These are phyloP conservation scores for Eutrigla gurnardus DNA, from an alignment of 2,797 vertebrate species.

Conservation along the genomic window DNA sequence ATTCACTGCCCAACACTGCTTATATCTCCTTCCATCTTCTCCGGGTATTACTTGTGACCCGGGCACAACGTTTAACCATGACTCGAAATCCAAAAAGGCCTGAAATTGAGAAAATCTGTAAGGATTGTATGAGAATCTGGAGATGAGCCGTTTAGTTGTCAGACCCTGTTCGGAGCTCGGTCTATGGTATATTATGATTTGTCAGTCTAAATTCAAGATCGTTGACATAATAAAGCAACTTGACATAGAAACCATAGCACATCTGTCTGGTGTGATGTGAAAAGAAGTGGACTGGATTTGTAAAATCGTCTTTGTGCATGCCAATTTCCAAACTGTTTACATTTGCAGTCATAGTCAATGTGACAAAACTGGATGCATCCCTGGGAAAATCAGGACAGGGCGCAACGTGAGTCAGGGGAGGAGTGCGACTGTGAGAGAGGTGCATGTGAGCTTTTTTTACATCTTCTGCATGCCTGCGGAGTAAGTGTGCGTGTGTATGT, in stretches of 20 bases:
- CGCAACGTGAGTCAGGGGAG: constrained; percentile 62
- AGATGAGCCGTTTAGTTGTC: too few relatives aligned
- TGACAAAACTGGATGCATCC: not conserved
- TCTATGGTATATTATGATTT: too few relatives aligned
- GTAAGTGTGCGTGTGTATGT: constrained; percentile 20
- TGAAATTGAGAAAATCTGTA: too few relatives aligned
- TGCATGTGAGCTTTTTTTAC: constrained; percentile 40
- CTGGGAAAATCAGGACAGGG: constrained; percentile 57
- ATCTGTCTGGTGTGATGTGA: constrained; percentile 15
- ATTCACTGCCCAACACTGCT: too few relatives aligned
- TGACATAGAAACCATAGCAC: constrained; percentile 1
- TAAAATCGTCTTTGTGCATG: not conserved
- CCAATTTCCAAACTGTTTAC: not conserved
- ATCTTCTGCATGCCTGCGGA: constrained; percentile 39
- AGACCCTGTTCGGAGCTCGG: too few relatives aligned
- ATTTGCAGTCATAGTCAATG: constrained; percentile 1
- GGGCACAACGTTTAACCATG: too few relatives aligned
- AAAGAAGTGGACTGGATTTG: not conserved
- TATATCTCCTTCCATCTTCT: too few relatives aligned
- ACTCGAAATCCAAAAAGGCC: too few relatives aligned
- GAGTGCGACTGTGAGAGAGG: constrained; percentile 13
- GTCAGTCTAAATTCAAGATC: too few relatives aligned
- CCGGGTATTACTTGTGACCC: too few relatives aligned
- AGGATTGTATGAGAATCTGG: too few relatives aligned
- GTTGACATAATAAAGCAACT: constrained; percentile 10